Percentiles rank a stretch among this genome's conserved stretches.
phyloP scores from a whole-genome alignment of 2,888 invertebrate genomes.

The Eugnorisma glareosa region DNA sequence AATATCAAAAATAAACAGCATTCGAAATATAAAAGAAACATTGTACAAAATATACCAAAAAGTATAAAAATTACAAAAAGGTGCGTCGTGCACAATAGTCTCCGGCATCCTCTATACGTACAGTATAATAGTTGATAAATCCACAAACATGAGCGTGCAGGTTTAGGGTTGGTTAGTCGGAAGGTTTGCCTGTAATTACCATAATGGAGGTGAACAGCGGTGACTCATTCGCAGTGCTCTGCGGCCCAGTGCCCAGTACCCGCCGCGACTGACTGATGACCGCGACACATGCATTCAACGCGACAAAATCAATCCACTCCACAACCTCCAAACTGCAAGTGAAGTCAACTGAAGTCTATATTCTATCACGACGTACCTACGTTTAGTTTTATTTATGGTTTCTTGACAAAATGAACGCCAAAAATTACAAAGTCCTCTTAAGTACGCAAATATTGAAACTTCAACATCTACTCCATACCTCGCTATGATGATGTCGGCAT shows the following conservation, averaged over 20 bases:
- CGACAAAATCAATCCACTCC: slow-evolving; percentile 12
- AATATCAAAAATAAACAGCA: too few relatives aligned
- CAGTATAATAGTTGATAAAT: not conserved
- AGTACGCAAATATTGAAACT: slow-evolving; percentile 5
- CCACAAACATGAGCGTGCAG: slow-evolving; percentile 37
- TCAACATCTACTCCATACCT: not conserved
- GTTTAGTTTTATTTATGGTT: not conserved
- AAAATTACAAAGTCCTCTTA: not conserved
- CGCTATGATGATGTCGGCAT: not conserved
- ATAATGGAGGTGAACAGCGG: slow-evolving; percentile 14
- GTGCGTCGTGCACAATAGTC: too few relatives aligned
- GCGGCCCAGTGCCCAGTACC: not conserved
- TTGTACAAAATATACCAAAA: too few relatives aligned
- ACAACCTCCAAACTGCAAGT: slow-evolving; percentile 1
- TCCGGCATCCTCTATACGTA: not conserved
- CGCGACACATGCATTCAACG: not conserved
- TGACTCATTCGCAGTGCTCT: slow-evolving; percentile 42
- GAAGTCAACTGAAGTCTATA: too few relatives aligned
- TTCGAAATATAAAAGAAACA: too few relatives aligned
- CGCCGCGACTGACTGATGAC: slow-evolving; percentile 8
- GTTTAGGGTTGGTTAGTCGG: slow-evolving; percentile 41
- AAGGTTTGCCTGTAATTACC: slow-evolving; percentile 36
- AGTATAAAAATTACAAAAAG: too few relatives aligned
- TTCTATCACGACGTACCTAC: too few relatives aligned
- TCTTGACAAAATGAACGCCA: not conserved